These are phyloP conservation scores for Brachionus paranguensis DNA, from an alignment of 1,140 invertebrate species.

Conservation along the genomic window DNA sequence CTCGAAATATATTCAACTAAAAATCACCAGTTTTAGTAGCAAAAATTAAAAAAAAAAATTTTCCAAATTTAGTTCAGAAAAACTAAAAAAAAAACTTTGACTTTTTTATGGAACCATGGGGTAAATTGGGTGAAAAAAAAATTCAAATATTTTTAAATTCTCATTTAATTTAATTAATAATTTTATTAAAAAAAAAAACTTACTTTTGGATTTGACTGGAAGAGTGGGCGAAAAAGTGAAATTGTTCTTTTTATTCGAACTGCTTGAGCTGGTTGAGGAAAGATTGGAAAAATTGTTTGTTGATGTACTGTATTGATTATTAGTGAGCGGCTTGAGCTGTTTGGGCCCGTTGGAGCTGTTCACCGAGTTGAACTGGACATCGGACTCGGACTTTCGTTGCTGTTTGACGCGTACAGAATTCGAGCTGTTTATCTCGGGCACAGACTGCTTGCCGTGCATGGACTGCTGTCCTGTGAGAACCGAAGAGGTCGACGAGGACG, in stretches of 20 bases:
- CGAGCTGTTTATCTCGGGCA: neutral
- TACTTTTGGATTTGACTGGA: slow-evolving; percentile 13
- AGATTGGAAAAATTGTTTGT: slow-evolving; percentile 21
- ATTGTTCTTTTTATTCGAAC: slow-evolving; percentile 12
- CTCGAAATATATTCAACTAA: too few relatives aligned
- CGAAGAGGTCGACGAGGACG: neutral
- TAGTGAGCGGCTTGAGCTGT: neutral
- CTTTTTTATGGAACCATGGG: too few relatives aligned
- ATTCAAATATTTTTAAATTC: too few relatives aligned
- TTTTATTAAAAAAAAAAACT: too few relatives aligned
- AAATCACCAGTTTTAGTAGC: too few relatives aligned
- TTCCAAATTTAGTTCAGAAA: too few relatives aligned
- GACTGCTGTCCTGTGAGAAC: neutral
- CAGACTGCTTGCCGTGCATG: neutral
- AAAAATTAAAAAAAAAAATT: too few relatives aligned
- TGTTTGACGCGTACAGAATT: neutral
- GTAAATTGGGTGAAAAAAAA: too few relatives aligned
- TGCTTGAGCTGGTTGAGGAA: neutral
- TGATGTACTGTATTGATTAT: neutral
- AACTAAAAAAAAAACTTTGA: too few relatives aligned
- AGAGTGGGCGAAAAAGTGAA: neutral
- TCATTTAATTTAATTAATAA: too few relatives aligned
- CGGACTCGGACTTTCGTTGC: slow-evolving; percentile 15
- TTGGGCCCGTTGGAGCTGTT: neutral
- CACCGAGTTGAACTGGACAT: slow-evolving; percentile 11